These are phyloP conservation scores for Melieria picta DNA, from an alignment of 2,888 invertebrate species.

Conservation along the genomic window DNA sequence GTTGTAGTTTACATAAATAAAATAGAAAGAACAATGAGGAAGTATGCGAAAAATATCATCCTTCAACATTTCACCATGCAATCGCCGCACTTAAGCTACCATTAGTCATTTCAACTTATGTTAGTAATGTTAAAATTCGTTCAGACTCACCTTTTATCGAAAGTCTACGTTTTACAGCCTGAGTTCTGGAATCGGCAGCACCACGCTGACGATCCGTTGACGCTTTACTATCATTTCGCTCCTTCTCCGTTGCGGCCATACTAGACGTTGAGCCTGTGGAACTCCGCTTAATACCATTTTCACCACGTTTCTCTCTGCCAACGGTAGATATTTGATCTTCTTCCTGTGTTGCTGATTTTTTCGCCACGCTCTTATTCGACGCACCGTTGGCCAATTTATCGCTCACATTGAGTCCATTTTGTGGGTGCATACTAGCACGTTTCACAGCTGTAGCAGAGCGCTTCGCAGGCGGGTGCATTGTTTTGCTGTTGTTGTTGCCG, in stretches of 20 bases:
- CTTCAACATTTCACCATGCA: too few relatives aligned
- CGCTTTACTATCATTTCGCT: constrained; percentile 29
- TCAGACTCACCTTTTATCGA: constrained; percentile 54
- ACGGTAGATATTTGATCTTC: constrained; percentile 29
- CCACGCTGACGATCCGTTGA: constrained; percentile 34
- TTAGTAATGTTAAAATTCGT: too few relatives aligned
- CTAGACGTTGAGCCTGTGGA: constrained; percentile 38
- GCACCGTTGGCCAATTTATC: constrained; percentile 36
- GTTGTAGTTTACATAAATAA: too few relatives aligned
- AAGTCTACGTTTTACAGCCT: constrained; percentile 53
- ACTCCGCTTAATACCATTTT: constrained; percentile 48
- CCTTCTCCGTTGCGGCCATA: constrained; percentile 22
- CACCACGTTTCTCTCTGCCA: constrained; percentile 49
- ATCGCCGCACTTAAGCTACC: too few relatives aligned
- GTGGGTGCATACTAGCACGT: constrained; percentile 39
- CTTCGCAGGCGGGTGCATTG: constrained; percentile 50
- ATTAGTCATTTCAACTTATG: too few relatives aligned
- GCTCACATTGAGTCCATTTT: constrained; percentile 25
- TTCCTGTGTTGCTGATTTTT: constrained; percentile 51
- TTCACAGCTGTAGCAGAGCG: constrained; percentile 45
- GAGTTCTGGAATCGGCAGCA: constrained; percentile 32
- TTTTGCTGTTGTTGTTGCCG: constrained; percentile 37
- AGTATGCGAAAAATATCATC: too few relatives aligned
- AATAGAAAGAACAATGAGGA: too few relatives aligned
- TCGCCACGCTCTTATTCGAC: constrained; percentile 55